These are phyloP conservation scores for Microcebus tavaratra DNA, from an alignment of 2,113 vertebrate species.

Conservation along the genomic window DNA sequence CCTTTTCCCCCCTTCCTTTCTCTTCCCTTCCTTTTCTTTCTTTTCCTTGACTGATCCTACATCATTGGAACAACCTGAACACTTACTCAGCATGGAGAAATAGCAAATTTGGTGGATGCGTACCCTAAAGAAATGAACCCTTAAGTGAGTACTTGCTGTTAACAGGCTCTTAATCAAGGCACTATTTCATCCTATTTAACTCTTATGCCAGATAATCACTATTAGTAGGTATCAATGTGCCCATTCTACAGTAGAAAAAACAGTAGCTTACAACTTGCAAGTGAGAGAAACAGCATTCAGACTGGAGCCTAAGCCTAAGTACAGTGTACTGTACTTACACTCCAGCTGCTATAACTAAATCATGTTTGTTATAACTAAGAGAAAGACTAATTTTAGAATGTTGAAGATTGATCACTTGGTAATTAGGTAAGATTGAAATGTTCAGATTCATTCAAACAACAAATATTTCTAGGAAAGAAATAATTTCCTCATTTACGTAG, in stretches of 20 bases:
- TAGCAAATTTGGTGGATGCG: background rate
- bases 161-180: background rate
- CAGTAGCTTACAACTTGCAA: background rate
- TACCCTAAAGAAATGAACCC: background rate
- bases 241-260: background rate
- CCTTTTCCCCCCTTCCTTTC: too few relatives aligned
- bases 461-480: conserved; percentile 47
- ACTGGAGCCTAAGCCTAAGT: background rate
- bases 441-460: conserved; percentile 44
- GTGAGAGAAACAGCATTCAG: background rate
- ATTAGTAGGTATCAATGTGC: background rate
- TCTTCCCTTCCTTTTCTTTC: too few relatives aligned
- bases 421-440: conserved; percentile 38
- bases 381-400: background rate
- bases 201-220: background rate
- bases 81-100: background rate
- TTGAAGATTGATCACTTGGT: background rate
- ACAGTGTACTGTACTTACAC: background rate
- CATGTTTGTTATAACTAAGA: background rate
- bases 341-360: background rate
- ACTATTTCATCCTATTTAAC: background rate
- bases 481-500: background rate
- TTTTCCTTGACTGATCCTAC: background rate
- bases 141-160: background rate
- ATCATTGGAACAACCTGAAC: background rate